Percentiles rank a stretch among this genome's conserved stretches.
Evolutionary conservation across 2,888 invertebrate species (phyloP).

Genomic region (Dicyrtoma fusca): DNA sequence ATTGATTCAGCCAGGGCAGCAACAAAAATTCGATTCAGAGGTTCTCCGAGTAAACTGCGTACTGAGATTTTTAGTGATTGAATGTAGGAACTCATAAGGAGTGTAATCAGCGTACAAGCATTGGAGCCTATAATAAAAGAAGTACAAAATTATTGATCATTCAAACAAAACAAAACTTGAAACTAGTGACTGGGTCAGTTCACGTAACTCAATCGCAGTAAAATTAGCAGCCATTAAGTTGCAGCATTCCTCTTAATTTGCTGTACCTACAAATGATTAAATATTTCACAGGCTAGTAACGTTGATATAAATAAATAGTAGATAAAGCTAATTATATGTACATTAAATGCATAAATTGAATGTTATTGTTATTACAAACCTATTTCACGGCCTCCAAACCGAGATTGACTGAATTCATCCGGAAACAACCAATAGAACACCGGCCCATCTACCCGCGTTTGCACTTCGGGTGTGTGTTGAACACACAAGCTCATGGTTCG

Average conservation of each 20-base stretch:
- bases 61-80: conserved; percentile 50
- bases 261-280: no score
- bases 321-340: no score
- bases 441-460: conserved; percentile 44
- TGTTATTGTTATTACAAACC: no score
- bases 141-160: no score
- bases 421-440: conserved; percentile 53
- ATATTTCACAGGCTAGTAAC: no score
- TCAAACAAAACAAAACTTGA: no score
- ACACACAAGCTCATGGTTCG: conserved; percentile 53
- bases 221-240: no score
- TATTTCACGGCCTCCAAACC: conserved; percentile 52
- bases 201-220: no score
- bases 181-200: no score
- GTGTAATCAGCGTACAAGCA: conserved; percentile 53
- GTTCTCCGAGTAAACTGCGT: conserved; percentile 52
- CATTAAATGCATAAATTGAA: no score
- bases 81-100: conserved; percentile 46
- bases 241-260: no score
- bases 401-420: conserved; percentile 52
- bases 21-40: conserved; percentile 50
- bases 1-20: conserved; percentile 53
- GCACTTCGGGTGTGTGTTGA: conserved; percentile 52
- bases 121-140: conserved; percentile 53
- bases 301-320: no score